Evolutionary conservation across 2,888 invertebrate species (phyloP).

Genomic region (Hirtodrosophila confusa): DNA sequence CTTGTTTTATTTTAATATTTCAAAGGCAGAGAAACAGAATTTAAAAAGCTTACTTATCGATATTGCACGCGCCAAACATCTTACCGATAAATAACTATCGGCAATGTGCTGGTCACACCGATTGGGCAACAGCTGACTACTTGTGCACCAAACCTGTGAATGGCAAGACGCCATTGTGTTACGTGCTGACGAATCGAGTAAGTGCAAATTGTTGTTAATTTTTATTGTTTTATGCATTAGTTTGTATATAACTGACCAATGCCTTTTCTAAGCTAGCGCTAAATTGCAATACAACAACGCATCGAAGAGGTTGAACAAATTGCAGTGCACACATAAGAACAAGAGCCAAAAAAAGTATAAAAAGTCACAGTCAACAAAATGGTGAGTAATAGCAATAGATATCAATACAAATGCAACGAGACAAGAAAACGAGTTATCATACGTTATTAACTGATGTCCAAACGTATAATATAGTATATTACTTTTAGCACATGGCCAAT

Average conservation of each 20-base stretch:
- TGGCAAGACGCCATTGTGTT: conserved; percentile 59
- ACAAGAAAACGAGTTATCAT: conserved; percentile 24
- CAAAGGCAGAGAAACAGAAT: not conserved
- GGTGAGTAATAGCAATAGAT: conserved; percentile 67
- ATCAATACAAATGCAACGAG: conserved; percentile 31
- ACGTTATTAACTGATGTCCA: conserved; percentile 29
- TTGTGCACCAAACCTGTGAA: conserved; percentile 35
- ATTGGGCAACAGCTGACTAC: conserved; percentile 37
- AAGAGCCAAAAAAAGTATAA: conserved; percentile 22
- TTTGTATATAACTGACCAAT: conserved; percentile 5
- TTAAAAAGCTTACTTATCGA: conserved; percentile 10
- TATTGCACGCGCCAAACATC: not conserved
- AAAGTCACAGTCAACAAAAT: conserved; percentile 60
- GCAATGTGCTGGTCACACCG: conserved; percentile 18
- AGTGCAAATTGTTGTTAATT: conserved; percentile 50
- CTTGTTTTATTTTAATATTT: conserved; percentile 24
- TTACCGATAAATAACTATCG: conserved; percentile 1
- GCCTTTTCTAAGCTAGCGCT: conserved; percentile 9
- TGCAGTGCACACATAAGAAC: conserved; percentile 2
- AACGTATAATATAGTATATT: not conserved
- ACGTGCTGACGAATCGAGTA: conserved; percentile 63
- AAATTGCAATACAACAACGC: conserved; percentile 21
- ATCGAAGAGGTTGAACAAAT: not conserved
- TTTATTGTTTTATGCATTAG: conserved; percentile 13
- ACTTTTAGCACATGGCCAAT: conserved; percentile 6